Evolutionary conservation across 2,888 invertebrate genomes (phyloP).

Genomic region (Trichogramma evanescens): DNA sequence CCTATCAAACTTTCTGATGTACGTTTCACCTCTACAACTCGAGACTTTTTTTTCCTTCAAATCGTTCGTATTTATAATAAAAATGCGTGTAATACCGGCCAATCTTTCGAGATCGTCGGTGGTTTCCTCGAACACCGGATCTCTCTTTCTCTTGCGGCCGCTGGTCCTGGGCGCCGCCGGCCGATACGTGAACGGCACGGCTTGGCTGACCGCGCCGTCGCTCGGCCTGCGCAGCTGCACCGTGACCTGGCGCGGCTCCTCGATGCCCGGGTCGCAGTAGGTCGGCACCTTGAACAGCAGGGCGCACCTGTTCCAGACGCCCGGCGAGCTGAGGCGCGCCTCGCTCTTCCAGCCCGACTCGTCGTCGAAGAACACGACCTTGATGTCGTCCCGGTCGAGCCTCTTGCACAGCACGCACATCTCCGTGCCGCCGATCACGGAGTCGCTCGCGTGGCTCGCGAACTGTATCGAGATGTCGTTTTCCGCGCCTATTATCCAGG

Average conservation of each 20-base stretch:
- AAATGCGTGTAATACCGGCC: too few species aligned
- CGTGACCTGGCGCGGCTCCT: constrained; percentile 59
- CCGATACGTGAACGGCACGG: too few species aligned
- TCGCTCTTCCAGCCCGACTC: background rate
- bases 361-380: background rate
- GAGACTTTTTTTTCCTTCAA: too few species aligned
- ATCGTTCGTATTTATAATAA: too few species aligned
- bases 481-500: constrained; percentile 51
- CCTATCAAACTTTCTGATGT: too few species aligned
- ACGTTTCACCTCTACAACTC: too few species aligned
- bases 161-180: too few species aligned
- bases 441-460: constrained; percentile 52
- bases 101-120: too few species aligned
- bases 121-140: too few species aligned
- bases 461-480: constrained; percentile 54
- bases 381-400: background rate
- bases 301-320: background rate
- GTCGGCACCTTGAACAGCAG: background rate
- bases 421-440: constrained; percentile 53
- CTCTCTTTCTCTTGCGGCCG: too few species aligned
- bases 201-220: constrained; percentile 1
- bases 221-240: constrained; percentile 63
- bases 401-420: constrained; percentile 49
- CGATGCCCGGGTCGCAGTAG: constrained; percentile 9
- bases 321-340: background rate